Evolutionary conservation across 2,113 vertebrate genomes (phyloP).

Genomic region (Camelus dromedarius): DNA sequence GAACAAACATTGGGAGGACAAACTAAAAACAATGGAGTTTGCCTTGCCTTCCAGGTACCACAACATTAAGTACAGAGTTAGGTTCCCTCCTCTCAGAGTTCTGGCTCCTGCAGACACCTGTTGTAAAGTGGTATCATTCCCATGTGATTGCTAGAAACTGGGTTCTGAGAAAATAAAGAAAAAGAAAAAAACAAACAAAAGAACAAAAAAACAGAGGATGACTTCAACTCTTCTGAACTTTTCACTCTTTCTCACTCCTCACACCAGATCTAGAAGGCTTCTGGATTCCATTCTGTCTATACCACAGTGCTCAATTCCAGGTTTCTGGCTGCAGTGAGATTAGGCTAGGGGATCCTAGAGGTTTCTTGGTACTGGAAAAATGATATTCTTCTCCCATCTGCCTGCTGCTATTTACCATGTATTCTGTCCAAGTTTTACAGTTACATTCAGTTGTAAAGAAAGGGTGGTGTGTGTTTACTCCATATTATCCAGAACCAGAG

Average conservation of each 20-base stretch:
- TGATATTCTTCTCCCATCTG: neutral
- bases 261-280: neutral
- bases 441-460: neutral
- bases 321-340: neutral
- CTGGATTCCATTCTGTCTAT: neutral
- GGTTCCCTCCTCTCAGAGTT: neutral
- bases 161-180: neutral
- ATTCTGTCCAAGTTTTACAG: slow-evolving; percentile 14
- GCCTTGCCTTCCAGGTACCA: neutral
- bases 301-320: neutral
- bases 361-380: neutral
- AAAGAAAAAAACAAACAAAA: neutral
- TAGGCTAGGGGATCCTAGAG: neutral
- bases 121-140: neutral
- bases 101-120: neutral
- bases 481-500: neutral
- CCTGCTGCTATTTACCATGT: neutral
- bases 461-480: neutral
- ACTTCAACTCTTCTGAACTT: neutral
- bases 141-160: neutral
- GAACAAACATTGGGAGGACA: neutral
- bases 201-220: no score
- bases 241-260: neutral
- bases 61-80: neutral
- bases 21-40: neutral